phyloP scores from a whole-genome alignment of 2,888 invertebrate species.

The Rhopalosiphum nymphaeae region DNA sequence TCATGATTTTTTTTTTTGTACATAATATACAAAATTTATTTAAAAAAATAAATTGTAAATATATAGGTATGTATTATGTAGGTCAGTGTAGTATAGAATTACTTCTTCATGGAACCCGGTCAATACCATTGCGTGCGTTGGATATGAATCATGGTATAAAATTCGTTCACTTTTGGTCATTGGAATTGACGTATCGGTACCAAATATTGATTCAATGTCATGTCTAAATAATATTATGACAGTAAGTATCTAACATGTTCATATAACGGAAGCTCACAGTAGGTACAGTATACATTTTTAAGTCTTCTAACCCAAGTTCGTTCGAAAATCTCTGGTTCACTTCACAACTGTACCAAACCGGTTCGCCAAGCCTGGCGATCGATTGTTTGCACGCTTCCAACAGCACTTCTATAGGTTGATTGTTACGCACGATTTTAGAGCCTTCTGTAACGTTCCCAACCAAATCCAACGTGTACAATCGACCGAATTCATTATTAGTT shows the following conservation, averaged over 20 bases:
- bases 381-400: slow-evolving; percentile 82
- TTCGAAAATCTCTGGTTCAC: slow-evolving; percentile 84
- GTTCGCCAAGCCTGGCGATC: slow-evolving; percentile 80
- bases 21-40: not conserved
- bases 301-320: slow-evolving; percentile 84
- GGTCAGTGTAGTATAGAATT: not conserved
- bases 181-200: slow-evolving; percentile 82
- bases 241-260: not conserved
- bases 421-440: slow-evolving; percentile 84
- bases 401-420: slow-evolving; percentile 85
- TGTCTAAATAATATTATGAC: slow-evolving; percentile 74
- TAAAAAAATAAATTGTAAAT: not conserved
- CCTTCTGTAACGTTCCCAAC: slow-evolving; percentile 89
- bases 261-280: not conserved
- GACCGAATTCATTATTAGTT: slow-evolving; percentile 80
- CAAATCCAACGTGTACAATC: slow-evolving; percentile 87
- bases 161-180: slow-evolving; percentile 85
- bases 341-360: slow-evolving; percentile 91
- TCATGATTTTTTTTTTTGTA: not conserved
- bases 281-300: slow-evolving; percentile 76
- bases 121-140: slow-evolving; percentile 94
- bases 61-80: not conserved
- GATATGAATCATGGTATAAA: slow-evolving; percentile 86
- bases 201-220: slow-evolving; percentile 85
- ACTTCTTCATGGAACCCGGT: slow-evolving; percentile 83